phyloP scores from a whole-genome alignment of 2,888 invertebrate species.

The Argynnis bischoffii region DNA sequence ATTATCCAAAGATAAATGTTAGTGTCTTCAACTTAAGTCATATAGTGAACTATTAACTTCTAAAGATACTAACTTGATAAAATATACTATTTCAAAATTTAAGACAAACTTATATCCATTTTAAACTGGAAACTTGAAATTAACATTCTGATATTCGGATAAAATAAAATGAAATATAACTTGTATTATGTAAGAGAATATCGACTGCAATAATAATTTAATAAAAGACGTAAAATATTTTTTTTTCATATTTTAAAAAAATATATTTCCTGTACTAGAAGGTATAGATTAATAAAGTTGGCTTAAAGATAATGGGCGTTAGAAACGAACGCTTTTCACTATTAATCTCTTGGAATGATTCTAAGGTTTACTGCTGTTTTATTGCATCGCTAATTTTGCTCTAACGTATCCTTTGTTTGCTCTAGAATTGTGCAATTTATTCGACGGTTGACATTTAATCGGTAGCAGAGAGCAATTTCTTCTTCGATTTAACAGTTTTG shows the following conservation, averaged over 20 bases:
- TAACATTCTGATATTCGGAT: no score
- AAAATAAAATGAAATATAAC: no score
- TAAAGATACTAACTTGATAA: no score
- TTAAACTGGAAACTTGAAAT: no score
- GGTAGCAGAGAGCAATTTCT: slow-evolving; percentile 26
- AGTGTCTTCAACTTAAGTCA: neutral
- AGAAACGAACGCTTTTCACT: slow-evolving; percentile 44
- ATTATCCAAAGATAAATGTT: slow-evolving; percentile 8
- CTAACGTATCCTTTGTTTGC: slow-evolving; percentile 30
- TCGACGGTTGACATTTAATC: slow-evolving; percentile 38
- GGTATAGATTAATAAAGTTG: neutral
- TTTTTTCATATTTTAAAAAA: no score
- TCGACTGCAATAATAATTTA: neutral
- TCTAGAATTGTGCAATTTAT: slow-evolving; percentile 31
- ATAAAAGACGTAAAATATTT: neutral
- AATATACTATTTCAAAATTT: no score
- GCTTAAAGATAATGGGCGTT: slow-evolving; percentile 39
- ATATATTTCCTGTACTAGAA: no score
- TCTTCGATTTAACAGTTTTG: slow-evolving; percentile 33
- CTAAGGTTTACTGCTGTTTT: slow-evolving; percentile 56
- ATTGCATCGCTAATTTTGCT: slow-evolving; percentile 49
- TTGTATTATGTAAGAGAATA: slow-evolving; percentile 3
- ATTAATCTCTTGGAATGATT: slow-evolving; percentile 55
- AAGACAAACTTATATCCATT: no score
- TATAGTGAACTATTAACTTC: neutral